Conservation (phyloP, 2,113 vertebrate genomes). For the Haemorhous mexicanus region DNA sequence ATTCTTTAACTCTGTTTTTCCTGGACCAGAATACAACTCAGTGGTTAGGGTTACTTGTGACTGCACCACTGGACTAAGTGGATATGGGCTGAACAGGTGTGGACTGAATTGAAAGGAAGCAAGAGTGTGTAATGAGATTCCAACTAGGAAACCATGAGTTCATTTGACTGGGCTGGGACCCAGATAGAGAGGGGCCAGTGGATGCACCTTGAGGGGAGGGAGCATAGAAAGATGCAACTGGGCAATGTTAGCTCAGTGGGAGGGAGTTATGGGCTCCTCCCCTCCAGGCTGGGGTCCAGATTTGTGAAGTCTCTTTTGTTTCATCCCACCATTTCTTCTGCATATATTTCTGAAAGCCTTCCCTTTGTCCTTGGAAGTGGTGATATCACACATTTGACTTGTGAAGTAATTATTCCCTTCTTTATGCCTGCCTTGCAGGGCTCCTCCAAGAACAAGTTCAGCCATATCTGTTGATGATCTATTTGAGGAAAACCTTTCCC, state of each 20-base stretch:
- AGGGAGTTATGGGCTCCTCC: not conserved
- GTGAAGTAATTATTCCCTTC: not conserved
- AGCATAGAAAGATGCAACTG: not conserved
- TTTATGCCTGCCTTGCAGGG: conserved; percentile 5
- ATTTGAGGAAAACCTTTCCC: conserved; percentile 9
- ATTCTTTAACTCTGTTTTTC: not conserved
- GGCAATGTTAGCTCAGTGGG: not conserved
- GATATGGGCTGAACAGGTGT: not conserved
- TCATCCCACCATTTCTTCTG: not conserved
- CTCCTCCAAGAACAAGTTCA: conserved; percentile 1
- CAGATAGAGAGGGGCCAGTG: not conserved
- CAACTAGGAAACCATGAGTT: not conserved
- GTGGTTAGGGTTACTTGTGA: not conserved
- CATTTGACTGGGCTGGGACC: not conserved
- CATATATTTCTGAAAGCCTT: not conserved
- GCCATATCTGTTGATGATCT: not conserved
- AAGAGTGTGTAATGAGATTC: not conserved
- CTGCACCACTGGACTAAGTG: not conserved
- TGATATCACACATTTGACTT: not conserved
- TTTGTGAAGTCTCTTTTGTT: not conserved
- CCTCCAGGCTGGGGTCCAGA: not conserved
- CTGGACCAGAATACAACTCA: not conserved
- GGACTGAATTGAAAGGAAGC: not conserved
- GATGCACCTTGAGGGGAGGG: not conserved
- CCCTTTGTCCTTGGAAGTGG: not conserved